phyloP scores from a whole-genome alignment of 2,113 vertebrate genomes.

The Catagonus wagneri region DNA sequence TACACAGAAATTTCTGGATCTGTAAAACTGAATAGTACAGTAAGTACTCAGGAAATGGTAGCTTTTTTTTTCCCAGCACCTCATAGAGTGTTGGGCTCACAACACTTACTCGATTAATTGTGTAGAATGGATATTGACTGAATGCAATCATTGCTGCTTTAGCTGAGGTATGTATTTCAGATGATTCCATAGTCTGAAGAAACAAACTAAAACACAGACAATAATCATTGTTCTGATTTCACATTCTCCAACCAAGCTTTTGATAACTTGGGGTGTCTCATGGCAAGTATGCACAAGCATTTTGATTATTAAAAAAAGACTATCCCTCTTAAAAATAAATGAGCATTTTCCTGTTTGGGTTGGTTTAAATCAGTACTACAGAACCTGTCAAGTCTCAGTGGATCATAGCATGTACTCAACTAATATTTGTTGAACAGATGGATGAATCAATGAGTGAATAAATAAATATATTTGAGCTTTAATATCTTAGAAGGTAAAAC shows the following conservation, averaged over 20 bases:
- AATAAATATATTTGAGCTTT: neutral
- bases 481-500: neutral
- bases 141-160: neutral
- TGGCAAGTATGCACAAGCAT: neutral
- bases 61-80: neutral
- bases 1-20: neutral
- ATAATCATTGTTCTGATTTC: neutral
- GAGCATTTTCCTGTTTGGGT: neutral
- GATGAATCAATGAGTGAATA: neutral
- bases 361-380: neutral
- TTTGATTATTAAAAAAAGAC: neutral
- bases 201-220: neutral
- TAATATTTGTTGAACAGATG: neutral
- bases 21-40: neutral
- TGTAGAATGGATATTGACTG: neutral
- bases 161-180: neutral
- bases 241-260: neutral
- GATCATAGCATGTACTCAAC: neutral
- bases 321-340: neutral
- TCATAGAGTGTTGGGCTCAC: neutral
- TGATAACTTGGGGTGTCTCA: neutral
- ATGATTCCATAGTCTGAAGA: neutral
- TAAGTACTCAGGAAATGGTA: neutral
- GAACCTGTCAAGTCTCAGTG: neutral
- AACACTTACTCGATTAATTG: neutral